Evolutionary conservation across 2,888 invertebrate genomes (phyloP), one percentile per base, ranked within the genome.

Genomic region (Pachycephus smyrnensis): DNA sequence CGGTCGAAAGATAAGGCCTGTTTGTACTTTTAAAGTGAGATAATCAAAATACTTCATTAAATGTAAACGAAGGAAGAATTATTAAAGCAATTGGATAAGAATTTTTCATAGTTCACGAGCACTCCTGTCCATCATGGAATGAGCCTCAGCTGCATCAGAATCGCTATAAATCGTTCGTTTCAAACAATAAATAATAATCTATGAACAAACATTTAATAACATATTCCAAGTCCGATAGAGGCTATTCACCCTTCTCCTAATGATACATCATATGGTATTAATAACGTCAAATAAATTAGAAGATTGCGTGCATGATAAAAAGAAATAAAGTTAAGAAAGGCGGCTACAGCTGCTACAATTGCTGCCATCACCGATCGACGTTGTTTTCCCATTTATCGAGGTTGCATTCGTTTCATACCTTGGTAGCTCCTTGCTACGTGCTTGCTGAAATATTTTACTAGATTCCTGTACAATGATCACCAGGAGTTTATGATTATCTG

Each of bases 371-470:
- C 94, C 94, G 69, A 95, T 94, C 12, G 95, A 93, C 75, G 95
- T 94, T 31, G 95, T 95, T 89, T 95, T 94, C 68, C 95, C 95
- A 87, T 95, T 95, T 86, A 96, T 94, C 71, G 94, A 94, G 37
- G 95, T 95, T 86, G 94, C 92, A 88, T 94, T 95, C 75, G 94
- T 94, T 86, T 96, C 96, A 87, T 96, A 96, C 90, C 96, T 94
- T 37, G 96, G 95, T 84, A 96, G 91, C 92, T 96, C 97, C 92
- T 96, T 96, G 92, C 95, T 95, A 91, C 96, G 94, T n/a, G 97
- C 97, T 94, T 97, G 97, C 94, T 96, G 92, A 30, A 93, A 93
- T 84, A 78, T 32, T 71, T 73, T 69, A 75, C 37, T 12, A 3
- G 71, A 74, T 36, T 1, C 69, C 35, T 15, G 69, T n/a, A 69